Base-by-base conservation (phyloP, 2,797 vertebrate genomes). In the Onychomys leucogaster region DNA sequence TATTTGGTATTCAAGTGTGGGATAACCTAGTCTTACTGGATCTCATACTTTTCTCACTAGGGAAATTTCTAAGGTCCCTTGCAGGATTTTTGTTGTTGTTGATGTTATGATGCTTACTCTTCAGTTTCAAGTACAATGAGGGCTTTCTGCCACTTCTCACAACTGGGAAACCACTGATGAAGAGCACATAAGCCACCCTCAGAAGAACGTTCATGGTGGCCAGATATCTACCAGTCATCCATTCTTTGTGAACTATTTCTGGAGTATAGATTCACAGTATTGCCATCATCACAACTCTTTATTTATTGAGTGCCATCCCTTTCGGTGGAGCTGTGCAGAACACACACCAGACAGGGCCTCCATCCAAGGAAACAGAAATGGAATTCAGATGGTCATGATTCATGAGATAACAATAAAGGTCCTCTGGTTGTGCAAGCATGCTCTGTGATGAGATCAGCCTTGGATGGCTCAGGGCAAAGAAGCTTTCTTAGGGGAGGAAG, bases 301-400 rank as follows among this genome's bases (percentile, higher is more conserved):
- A 97, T 96, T 98, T 98, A 97, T 94, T 94, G 94, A 94, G 94
- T 94, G 76, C 41, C 95, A 94, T 89, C 80, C 29, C 57, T 93
- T 95, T 85, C 69, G 59, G 91, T 81, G 49, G 80, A 55, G 19
- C 71, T 92, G 41, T 49, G 55, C 46, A 59, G 91, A 97, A 82
- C 83, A 80, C 83, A 94, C 88, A 91, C 41, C 91, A 97, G 97
- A 96, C 90, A 76, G 63, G 61, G n/a, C 73, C 95, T 94, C 92
- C 76, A 63, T 88, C 83, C 52, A 96, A 96, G 90, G 96, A 97
- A 71, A 75, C 76, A 82, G 55, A 96, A 97, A 97, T 97, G 55
- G 84, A 97, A 96, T 94, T 98, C 96, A 97, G 92, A 95, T 97
- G 95, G 57, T 83, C 55, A 43, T 77, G 87, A 95, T 90, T 96